Evolutionary conservation across 2,113 vertebrate species (phyloP).

Genomic region (Rhinichthys klamathensis): DNA sequence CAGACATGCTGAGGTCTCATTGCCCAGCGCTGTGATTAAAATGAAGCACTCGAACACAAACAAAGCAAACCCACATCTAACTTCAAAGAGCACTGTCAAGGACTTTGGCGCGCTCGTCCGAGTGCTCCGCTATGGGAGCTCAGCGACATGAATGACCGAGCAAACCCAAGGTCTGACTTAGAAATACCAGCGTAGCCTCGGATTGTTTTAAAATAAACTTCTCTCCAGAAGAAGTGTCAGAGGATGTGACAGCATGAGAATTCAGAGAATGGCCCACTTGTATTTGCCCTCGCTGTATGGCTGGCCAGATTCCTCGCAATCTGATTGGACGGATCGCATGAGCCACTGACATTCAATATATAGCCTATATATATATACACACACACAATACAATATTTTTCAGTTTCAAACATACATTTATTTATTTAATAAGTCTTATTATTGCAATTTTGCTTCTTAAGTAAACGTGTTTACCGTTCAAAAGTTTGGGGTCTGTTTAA

Average conservation of each 20-base stretch:
- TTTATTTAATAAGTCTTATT: neutral
- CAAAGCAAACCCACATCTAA: conserved; percentile 55
- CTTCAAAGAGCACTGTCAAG: conserved; percentile 64
- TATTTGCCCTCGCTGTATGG: conserved; percentile 27
- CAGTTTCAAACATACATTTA: too few relatives aligned
- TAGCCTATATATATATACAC: too few relatives aligned
- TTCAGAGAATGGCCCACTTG: conserved; percentile 33
- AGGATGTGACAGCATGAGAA: conserved; percentile 5
- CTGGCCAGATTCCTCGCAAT: too few relatives aligned
- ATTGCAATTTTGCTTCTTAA: neutral
- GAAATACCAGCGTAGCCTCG: conserved; percentile 31
- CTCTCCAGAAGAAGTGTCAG: conserved; percentile 11
- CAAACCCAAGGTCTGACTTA: conserved; percentile 17
- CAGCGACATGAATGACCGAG: conserved; percentile 35
- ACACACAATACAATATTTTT: too few relatives aligned
- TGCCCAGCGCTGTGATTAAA: conserved; percentile 64
- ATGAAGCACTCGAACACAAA: conserved; percentile 59
- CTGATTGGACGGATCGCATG: too few relatives aligned
- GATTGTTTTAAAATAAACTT: conserved; percentile 45
- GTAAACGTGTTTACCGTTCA: neutral
- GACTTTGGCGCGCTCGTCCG: conserved; percentile 23
- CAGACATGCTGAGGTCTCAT: conserved; percentile 53
- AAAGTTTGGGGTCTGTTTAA: neutral
- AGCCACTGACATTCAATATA: too few relatives aligned
- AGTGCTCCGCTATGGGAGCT: neutral